phyloP scores from a whole-genome alignment of 1,140 invertebrate species.

The Drosophila nannoptera region DNA sequence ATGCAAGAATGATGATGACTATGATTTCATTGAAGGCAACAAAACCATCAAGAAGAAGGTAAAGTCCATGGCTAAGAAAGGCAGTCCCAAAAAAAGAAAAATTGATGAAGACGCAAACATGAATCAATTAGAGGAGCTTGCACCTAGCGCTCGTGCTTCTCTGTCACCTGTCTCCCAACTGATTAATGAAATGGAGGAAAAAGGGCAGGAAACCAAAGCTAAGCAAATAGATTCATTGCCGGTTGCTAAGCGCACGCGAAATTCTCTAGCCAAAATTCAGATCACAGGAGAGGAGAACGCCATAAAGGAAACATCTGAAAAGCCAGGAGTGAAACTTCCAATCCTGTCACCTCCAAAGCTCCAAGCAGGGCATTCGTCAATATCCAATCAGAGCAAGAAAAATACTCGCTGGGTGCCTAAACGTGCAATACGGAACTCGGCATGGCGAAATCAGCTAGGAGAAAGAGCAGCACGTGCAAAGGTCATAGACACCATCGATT shows the following conservation, averaged over 20 bases:
- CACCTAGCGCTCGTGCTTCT: neutral
- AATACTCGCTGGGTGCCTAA: neutral
- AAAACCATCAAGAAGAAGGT: constrained; percentile 24
- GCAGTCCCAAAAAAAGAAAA: neutral
- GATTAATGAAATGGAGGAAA: constrained; percentile 51
- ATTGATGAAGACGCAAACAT: neutral
- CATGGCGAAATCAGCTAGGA: constrained; percentile 36
- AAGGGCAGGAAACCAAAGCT: neutral
- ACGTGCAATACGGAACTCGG: neutral
- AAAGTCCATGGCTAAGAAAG: constrained; percentile 1
- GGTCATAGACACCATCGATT: constrained; percentile 56
- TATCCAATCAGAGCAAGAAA: too few relatives aligned
- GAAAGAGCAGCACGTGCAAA: constrained; percentile 51
- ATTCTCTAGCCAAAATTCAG: constrained; percentile 18
- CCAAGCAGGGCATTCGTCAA: too few relatives aligned
- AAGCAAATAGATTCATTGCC: constrained; percentile 12
- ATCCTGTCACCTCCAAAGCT: constrained; percentile 4
- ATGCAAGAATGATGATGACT: constrained; percentile 43
- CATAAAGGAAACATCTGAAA: neutral
- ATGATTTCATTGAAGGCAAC: constrained; percentile 36
- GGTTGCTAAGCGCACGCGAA: constrained; percentile 55
- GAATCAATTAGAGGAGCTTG: neutral
- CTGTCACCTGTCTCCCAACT: constrained; percentile 50
- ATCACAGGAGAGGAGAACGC: neutral
- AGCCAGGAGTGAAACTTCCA: too few relatives aligned